Base-by-base conservation (phyloP, 2,113 vertebrate genomes). In the Tachuris rubrigastra region DNA sequence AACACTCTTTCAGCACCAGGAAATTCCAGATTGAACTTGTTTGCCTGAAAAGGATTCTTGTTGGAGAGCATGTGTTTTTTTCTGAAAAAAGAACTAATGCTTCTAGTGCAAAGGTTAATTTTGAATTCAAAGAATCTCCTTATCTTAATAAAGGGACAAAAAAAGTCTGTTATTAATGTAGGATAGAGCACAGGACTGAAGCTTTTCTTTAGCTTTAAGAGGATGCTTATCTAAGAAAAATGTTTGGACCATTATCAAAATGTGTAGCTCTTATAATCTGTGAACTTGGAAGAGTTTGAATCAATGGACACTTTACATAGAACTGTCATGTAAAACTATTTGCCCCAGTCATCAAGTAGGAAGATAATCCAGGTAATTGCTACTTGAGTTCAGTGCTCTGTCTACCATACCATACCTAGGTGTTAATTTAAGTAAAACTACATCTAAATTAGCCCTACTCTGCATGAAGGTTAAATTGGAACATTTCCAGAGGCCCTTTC, bases 1-100 rank as follows among this genome's bases (percentile, higher is more conserved):
- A 94, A 94, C 81, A 88, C 53, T 75, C 85, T 89, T 95, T 88
- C 89, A 56, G 55, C 44, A 91, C 56, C 69, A 93, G 95, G 78
- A 96, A 96, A 93, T 93, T 95, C 90, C 91, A 93, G 95, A 78
- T 80, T 90, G 79, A 96, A 86, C 83, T 84, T 90, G 83, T 93
- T 93, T 92, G 75, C 74, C 73, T 96, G 92, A 93, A 96, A 92
- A 91, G 92, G 76, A 96, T 93, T 97, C 84, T 94, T 96, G 74
- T 92, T 96, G 74, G 69, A 88, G 39, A 85, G 21, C 41, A 66
- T 3, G 13, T 53, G n/a, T 21, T 84, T 90, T 68, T 79, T 87
- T 92, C 41, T 67, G 66, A 85, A 93, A 94, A 87, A 92, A 84
- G 39, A 96, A 74, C 66, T 94, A 95, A 96, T 92, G 31, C 68